These are phyloP conservation scores for Echiichthys vipera DNA, from an alignment of 2,797 vertebrate species.

Conservation along the genomic window DNA sequence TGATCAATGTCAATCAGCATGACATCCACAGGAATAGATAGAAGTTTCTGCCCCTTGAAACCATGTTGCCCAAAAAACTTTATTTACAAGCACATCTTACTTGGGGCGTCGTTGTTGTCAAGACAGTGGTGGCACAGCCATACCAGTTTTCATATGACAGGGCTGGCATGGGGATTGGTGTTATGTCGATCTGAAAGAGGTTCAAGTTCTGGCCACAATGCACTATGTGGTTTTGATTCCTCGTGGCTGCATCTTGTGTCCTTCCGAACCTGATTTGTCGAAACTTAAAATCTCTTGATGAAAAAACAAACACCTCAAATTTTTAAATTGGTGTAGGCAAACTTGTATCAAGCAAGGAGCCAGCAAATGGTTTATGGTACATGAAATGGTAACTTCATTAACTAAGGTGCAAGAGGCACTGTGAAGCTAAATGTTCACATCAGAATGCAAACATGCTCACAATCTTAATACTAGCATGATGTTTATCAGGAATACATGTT, in stretches of 20 bases:
- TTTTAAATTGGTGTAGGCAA: no score
- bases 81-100: conserved; percentile 12
- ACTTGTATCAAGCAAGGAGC: not conserved
- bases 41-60: conserved; percentile 11
- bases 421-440: no score
- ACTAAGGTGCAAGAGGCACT: no score
- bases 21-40: conserved; percentile 20
- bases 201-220: not conserved
- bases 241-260: not conserved
- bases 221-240: not conserved
- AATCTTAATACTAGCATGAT: no score
- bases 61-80: conserved; percentile 11
- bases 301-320: not conserved
- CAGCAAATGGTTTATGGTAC: not conserved
- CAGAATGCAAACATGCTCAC: no score
- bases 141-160: not conserved
- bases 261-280: not conserved
- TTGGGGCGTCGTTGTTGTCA: conserved; percentile 5
- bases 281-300: not conserved
- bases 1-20: conserved; percentile 21
- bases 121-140: conserved; percentile 9
- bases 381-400: no score
- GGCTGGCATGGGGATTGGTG: not conserved
- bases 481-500: no score
- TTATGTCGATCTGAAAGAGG: not conserved